Evolutionary conservation across 2,888 invertebrate species (phyloP).

Genomic region (Ecliptopera silaceata): DNA sequence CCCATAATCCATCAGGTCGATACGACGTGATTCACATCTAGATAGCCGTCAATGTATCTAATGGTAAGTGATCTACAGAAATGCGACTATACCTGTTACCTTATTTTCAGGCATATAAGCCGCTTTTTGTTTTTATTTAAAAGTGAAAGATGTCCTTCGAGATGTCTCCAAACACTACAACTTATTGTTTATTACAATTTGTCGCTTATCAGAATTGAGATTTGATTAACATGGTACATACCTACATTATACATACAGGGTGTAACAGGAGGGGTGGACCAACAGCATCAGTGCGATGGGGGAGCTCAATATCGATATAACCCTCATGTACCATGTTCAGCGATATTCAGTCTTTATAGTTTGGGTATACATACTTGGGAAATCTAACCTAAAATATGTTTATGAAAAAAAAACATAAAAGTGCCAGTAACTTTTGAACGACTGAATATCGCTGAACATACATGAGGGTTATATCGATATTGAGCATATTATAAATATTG

Average conservation of each 20-base stretch:
- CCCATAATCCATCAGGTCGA: neutral
- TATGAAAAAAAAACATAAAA: too few relatives aligned
- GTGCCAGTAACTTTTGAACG: too few relatives aligned
- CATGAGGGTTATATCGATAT: too few relatives aligned
- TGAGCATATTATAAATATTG: neutral
- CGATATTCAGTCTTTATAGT: too few relatives aligned
- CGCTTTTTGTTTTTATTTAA: neutral
- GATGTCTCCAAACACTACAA: slow-evolving; percentile 1
- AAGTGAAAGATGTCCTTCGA: neutral
- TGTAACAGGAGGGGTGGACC: too few relatives aligned
- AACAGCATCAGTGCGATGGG: too few relatives aligned
- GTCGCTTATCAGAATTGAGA: neutral
- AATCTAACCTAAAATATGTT: too few relatives aligned
- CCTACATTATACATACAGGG: too few relatives aligned
- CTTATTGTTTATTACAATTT: neutral
- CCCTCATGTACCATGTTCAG: too few relatives aligned
- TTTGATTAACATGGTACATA: neutral
- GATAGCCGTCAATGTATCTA: slow-evolving; percentile 1
- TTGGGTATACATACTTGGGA: too few relatives aligned
- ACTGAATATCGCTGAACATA: too few relatives aligned
- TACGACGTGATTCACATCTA: slow-evolving; percentile 11
- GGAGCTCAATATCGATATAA: too few relatives aligned
- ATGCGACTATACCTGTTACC: neutral
- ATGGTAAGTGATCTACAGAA: neutral
- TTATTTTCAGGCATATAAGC: neutral